These are phyloP conservation scores for Tuberolachnus salignus DNA, from an alignment of 2,888 invertebrate genomes.

Conservation along the genomic window DNA sequence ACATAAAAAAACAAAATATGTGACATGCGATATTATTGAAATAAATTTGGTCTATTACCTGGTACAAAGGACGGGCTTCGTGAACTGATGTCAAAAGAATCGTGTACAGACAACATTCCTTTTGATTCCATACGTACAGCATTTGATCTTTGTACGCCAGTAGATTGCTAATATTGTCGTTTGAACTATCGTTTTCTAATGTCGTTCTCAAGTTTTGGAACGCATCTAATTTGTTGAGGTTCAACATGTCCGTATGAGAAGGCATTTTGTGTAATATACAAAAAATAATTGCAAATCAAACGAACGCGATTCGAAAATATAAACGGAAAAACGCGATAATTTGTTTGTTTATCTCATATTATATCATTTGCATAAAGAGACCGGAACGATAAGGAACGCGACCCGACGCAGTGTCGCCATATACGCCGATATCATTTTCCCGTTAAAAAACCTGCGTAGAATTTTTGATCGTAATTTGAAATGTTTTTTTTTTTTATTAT, in stretches of 20 bases:
- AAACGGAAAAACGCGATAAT: slow-evolving; percentile 15
- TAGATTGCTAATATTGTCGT: slow-evolving; percentile 28
- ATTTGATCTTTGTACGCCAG: slow-evolving; percentile 71
- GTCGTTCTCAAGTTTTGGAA: slow-evolving; percentile 23
- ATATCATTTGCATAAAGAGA: neutral
- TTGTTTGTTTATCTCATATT: slow-evolving; percentile 3
- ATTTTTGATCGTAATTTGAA: neutral
- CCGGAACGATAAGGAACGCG: slow-evolving; percentile 1
- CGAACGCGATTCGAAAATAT: neutral
- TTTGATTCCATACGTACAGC: slow-evolving; percentile 72
- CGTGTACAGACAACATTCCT: slow-evolving; percentile 70
- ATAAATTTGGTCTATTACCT: neutral
- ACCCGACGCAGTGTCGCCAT: slow-evolving; percentile 6
- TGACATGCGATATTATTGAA: neutral
- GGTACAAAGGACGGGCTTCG: slow-evolving; percentile 24
- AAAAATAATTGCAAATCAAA: no score
- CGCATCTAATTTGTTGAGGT: slow-evolving; percentile 32
- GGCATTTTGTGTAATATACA: slow-evolving; percentile 32
- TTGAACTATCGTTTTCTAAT: slow-evolving; percentile 4
- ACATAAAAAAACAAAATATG: no score
- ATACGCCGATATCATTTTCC: neutral
- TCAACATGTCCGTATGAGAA: slow-evolving; percentile 31
- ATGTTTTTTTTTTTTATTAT: no score
- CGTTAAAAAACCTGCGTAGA: neutral
- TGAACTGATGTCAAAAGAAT: slow-evolving; percentile 60